These are phyloP conservation scores for Orchestia grillus DNA, from an alignment of 1,140 invertebrate genomes.

Conservation along the genomic window DNA sequence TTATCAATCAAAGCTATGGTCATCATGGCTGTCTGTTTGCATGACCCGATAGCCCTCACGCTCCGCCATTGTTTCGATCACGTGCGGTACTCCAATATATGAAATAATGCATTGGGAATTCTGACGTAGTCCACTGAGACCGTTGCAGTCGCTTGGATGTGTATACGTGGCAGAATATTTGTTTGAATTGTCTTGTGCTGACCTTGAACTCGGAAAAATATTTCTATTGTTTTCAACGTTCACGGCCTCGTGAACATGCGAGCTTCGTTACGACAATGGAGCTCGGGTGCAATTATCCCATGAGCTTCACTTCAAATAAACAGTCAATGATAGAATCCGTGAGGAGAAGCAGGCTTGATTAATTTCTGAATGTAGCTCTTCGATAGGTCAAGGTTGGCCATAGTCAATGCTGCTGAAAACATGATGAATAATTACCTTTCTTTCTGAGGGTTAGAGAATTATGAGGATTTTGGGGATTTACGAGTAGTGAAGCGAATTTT, in stretches of 20 bases:
- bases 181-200: not conserved
- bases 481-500: too few relatives aligned
- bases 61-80: not conserved
- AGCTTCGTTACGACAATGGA: not conserved
- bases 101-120: not conserved
- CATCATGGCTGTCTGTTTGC: not conserved
- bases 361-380: not conserved
- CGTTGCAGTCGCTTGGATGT: not conserved
- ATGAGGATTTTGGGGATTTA: too few relatives aligned
- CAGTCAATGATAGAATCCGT: not conserved
- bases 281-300: not conserved
- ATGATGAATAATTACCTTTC: too few relatives aligned
- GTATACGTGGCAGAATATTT: not conserved
- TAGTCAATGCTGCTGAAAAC: too few relatives aligned
- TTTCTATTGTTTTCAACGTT: not conserved
- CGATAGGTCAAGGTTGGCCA: not conserved
- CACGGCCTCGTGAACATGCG: not conserved
- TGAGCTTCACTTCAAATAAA: not conserved
- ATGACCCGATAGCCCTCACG: not conserved
- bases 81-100: not conserved
- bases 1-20: not conserved
- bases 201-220: not conserved
- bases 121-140: not conserved
- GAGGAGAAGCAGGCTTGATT: not conserved
- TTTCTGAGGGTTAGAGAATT: too few relatives aligned